Evolutionary conservation across 2,888 invertebrate species (phyloP).

Genomic region (Linyphia triangularis): DNA sequence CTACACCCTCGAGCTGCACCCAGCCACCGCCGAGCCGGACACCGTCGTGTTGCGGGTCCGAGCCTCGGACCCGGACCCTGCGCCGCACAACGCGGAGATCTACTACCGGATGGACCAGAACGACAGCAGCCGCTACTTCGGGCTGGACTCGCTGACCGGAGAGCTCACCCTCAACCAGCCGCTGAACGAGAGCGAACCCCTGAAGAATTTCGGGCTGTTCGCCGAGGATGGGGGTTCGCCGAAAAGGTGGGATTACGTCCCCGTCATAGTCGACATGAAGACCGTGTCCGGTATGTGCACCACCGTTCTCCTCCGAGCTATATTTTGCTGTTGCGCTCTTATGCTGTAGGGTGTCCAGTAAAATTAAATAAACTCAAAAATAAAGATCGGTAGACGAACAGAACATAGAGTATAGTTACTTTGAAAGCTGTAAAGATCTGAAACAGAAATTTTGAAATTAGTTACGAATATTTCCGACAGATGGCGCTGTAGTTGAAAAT

Average conservation of each 20-base stretch:
- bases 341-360: neutral
- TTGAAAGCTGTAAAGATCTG: no score
- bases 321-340: neutral
- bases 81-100: conserved; percentile 71
- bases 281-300: conserved; percentile 75
- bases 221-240: conserved; percentile 76
- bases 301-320: no score
- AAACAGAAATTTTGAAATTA: no score
- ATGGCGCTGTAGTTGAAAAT: no score
- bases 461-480: no score
- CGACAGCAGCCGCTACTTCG: conserved; percentile 57
- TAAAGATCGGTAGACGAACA: no score
- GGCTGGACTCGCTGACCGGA: conserved; percentile 61
- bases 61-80: conserved; percentile 73
- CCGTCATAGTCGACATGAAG: conserved; percentile 60
- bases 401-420: no score
- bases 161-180: conserved; percentile 60
- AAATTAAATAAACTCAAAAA: no score
- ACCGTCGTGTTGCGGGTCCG: conserved; percentile 55
- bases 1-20: conserved; percentile 63
- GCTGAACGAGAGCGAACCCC: conserved; percentile 26
- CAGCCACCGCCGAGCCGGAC: conserved; percentile 25
- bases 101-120: conserved; percentile 74
- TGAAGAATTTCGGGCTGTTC: conserved; percentile 63
- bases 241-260: conserved; percentile 69